Conservation (phyloP, 2,888 invertebrate genomes). For the Ptychoptera albimana region DNA sequence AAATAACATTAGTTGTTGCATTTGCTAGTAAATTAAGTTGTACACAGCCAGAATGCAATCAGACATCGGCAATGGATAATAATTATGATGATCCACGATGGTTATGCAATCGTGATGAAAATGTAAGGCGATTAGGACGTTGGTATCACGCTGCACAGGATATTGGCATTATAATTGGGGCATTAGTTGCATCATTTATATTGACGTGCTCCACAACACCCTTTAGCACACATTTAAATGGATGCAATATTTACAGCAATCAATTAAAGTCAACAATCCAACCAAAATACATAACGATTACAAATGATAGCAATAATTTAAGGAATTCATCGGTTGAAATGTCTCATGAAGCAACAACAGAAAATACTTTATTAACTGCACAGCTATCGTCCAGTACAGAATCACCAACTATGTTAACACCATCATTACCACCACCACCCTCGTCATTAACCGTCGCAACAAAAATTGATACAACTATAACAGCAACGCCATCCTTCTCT, state of each 20-base stretch:
- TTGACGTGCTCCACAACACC: constrained; percentile 24
- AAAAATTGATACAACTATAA: too few species aligned
- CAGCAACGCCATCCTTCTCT: too few species aligned
- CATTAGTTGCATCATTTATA: constrained; percentile 33
- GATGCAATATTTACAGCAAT: too few species aligned
- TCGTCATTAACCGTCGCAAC: too few species aligned
- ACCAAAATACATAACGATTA: background rate
- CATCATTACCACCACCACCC: too few species aligned
- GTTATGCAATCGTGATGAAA: constrained; percentile 28
- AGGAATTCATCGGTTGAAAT: too few species aligned
- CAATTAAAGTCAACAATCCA: too few species aligned
- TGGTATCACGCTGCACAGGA: constrained; percentile 40
- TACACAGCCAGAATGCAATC: constrained; percentile 24
- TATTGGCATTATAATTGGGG: constrained; percentile 38
- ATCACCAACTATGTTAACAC: too few species aligned
- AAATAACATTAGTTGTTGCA: constrained; percentile 24
- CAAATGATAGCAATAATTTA: background rate
- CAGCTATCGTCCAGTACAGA: too few species aligned
- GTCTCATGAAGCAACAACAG: constrained; percentile 3
- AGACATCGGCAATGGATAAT: constrained; percentile 12
- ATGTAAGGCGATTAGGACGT: constrained; percentile 35
- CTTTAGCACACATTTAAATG: too few species aligned
- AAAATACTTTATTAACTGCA: too few species aligned
- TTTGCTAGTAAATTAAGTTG: constrained; percentile 27
- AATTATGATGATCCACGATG: constrained; percentile 26